Percentiles rank a stretch among this genome's conserved stretches.
Conservation (phyloP, 2,888 invertebrate species). For the Epicampocera succincta region DNA sequence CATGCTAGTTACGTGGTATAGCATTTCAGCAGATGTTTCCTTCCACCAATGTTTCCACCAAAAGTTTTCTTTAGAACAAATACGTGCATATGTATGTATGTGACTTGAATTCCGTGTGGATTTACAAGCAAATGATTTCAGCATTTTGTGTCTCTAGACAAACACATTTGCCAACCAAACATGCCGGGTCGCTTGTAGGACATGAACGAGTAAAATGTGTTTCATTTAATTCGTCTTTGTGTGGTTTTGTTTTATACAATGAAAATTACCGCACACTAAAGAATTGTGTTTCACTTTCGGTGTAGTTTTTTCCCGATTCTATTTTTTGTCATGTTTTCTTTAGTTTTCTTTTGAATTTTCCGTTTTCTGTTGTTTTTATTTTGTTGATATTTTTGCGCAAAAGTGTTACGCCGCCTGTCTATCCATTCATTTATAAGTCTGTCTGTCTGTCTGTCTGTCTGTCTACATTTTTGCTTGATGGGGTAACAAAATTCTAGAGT, state of each 20-base stretch:
- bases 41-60: too few relatives aligned
- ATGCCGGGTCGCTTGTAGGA: constrained; percentile 3
- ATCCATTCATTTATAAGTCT: constrained; percentile 23
- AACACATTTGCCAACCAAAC: not conserved
- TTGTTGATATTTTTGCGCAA: constrained; percentile 64
- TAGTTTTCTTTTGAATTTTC: constrained; percentile 56
- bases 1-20: too few relatives aligned
- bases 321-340: constrained; percentile 50
- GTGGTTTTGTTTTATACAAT: constrained; percentile 28
- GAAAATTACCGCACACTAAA: constrained; percentile 53
- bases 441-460: constrained; percentile 46
- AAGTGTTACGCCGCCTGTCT: constrained; percentile 66
- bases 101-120: too few relatives aligned
- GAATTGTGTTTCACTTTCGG: constrained; percentile 52
- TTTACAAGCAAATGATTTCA: too few relatives aligned
- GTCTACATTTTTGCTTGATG: constrained; percentile 46
- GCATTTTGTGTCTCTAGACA: not conserved
- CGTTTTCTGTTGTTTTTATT: constrained; percentile 21
- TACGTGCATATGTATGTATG: too few relatives aligned
- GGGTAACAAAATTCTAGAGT: constrained; percentile 57
- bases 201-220: constrained; percentile 8
- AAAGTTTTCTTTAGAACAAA: too few relatives aligned
- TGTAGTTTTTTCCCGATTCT: constrained; percentile 27
- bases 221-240: constrained; percentile 13
- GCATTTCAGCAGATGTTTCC: too few relatives aligned